Evolutionary conservation across 2,113 vertebrate species (phyloP), one percentile per base, ranked within the genome.

Genomic region (Pseudois nayaur): DNA sequence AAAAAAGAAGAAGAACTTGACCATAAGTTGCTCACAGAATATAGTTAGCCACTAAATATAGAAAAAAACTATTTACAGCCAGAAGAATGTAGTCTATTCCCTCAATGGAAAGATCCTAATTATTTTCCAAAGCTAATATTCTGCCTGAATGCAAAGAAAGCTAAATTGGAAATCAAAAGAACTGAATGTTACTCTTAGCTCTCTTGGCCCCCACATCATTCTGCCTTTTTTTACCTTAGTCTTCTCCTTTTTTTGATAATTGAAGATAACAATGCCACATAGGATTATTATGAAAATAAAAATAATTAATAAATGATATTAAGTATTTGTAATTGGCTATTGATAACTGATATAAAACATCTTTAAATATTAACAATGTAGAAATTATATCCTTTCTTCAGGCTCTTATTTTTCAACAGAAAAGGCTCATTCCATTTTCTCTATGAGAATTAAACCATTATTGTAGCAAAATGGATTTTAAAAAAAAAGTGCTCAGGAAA

Each of bases 381-480:
- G 27, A 89, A 97, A 83, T 92, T 96, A n/a, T 89, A 97, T 94
- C 97, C 43, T 94, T 84, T 85, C 90, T 97, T 98, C 57, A 98
- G 92, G 67, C 78, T 98, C 95, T 87, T 92, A 87, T 91, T 97
- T 64, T 98, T 98, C 55, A 98, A 62, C 88, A 95, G 54, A 97
- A 94, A 97, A 97, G 29, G 97, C 36, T 96, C 87, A 52, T 95
- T 97, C 89, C 93, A 96, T 33, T 98, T 98, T 89, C 82, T 95
- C 29, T 55, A 64, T 96, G 95, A 96, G 87, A 90, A 86, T 91
- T 87, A 71, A 59, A 36, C 16, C 62, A 31, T 55, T 83, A 64
- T 52, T 48, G 12, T 60, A 84, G 31, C 52, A 87, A 86, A 94
- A 17, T 45, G 5, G 48, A 85, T 83, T 81, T 64, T 43, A 1